A percentile compares a stretch with the other conserved stretches of the same genome.
phyloP scores from a whole-genome alignment of 2,797 vertebrate genomes.

The Sebastes dallii region DNA sequence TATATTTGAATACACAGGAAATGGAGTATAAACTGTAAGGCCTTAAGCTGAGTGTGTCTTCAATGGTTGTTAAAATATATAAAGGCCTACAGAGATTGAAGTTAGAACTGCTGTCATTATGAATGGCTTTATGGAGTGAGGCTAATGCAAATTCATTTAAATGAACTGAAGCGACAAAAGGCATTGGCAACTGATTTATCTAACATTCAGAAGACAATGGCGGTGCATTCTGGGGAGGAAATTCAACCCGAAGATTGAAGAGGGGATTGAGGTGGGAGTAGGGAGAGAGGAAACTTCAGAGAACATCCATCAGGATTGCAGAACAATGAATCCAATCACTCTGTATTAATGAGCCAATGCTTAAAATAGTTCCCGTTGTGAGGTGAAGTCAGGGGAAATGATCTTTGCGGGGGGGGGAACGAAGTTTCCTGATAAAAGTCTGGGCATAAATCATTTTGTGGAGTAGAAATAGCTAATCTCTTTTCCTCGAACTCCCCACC shows the following conservation, averaged over 20 bases:
- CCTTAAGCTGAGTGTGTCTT: constrained; percentile 27
- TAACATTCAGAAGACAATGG: constrained; percentile 70
- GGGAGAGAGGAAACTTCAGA: constrained; percentile 73
- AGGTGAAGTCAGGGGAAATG: constrained; percentile 82
- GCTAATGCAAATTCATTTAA: constrained; percentile 69
- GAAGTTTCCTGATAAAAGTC: constrained; percentile 78
- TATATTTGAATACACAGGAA: constrained; percentile 28
- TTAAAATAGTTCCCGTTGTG: constrained; percentile 83
- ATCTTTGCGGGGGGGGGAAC: constrained; percentile 70
- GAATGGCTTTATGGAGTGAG: constrained; percentile 65
- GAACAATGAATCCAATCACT: constrained; percentile 83
- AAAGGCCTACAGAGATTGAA: constrained; percentile 57
- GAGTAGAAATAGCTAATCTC: constrained; percentile 77
- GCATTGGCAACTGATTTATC: constrained; percentile 74
- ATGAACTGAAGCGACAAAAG: constrained; percentile 72
- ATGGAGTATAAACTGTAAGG: constrained; percentile 32
- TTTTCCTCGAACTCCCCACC: constrained; percentile 72
- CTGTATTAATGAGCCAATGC: constrained; percentile 82
- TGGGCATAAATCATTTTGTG: constrained; percentile 81
- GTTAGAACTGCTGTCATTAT: constrained; percentile 61
- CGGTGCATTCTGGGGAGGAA: constrained; percentile 62
- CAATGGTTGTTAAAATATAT: constrained; percentile 41
- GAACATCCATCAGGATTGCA: constrained; percentile 78
- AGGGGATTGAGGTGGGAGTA: constrained; percentile 67
- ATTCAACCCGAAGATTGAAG: constrained; percentile 73